Evolutionary conservation across 2,888 invertebrate species (phyloP), one percentile per base, ranked within the genome.

Genomic region (Synergus itoensis): DNA sequence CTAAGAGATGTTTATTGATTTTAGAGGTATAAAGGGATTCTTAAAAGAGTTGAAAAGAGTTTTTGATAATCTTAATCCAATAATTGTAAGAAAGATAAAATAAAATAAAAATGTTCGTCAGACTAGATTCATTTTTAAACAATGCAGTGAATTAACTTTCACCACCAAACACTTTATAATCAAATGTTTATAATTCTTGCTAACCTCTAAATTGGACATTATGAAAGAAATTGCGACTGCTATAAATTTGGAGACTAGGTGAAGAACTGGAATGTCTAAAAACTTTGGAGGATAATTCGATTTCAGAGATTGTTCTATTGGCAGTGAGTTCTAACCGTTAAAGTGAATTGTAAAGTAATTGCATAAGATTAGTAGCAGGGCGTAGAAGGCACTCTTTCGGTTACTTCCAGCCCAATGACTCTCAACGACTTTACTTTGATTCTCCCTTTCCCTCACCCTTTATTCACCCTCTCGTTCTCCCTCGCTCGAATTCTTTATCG

Each of bases 291-390:
- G 45, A 69, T 91, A 90, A 91, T 89, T 90, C 87, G 87, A 90
- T 91, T 91, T 86, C 83, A 85, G 84, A 87, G 89, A 88, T 88
- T 89, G 90, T 90, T 90, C 90, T 89, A 90, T 88, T 87, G 88
- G 88, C 89, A 88, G 88, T 88, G 88, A 91, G 90, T 90, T 90
- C 89, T 87, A 89, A 87, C 87, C 87, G 87, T 88, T 86, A 91
- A 90, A 91, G 92, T 89, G 91, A 91, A 91, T 91, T 90, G 90
- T 89, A 89, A 90, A 91, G 92, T 92, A 92, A 92, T 92, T 92
- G 91, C 91, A 91, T 90, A 90, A 91, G 90, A 92, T 92, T 92
- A 92, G 91, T 88, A 89, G 89, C 87, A 87, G 85, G 87, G 90
- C 86, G 88, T 87, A 89, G 89, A 90, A 91, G 89, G 90, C 91